phyloP scores from a whole-genome alignment of 2,888 invertebrate species.

The Cephus nigrinus region DNA sequence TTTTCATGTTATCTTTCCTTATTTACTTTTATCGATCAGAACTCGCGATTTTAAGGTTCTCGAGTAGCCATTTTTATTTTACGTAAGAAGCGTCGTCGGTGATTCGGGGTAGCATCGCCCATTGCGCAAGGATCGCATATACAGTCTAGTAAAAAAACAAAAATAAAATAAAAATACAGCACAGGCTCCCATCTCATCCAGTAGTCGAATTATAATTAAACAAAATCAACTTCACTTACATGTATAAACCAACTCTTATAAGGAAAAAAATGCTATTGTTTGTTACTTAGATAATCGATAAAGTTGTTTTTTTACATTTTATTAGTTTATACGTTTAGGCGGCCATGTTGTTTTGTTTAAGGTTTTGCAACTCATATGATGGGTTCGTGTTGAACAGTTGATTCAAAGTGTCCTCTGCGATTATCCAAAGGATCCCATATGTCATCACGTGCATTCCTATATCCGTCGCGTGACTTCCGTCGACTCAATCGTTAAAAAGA shows the following conservation, averaged over 20 bases:
- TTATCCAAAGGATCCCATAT: background rate
- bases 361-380: constrained; percentile 51
- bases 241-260: constrained; percentile 2
- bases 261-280: constrained; percentile 62
- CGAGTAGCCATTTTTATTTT: background rate
- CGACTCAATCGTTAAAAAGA: background rate
- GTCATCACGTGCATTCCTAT: background rate
- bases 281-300: constrained; percentile 66
- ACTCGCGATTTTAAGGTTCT: too few relatives aligned
- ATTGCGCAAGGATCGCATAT: background rate
- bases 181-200: constrained; percentile 1
- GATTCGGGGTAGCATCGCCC: background rate
- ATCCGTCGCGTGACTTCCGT: background rate
- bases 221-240: constrained; percentile 7
- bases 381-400: constrained; percentile 30
- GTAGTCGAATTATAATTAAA: constrained; percentile 6
- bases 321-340: constrained; percentile 65
- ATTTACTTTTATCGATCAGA: too few relatives aligned
- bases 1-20: background rate
- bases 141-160: background rate
- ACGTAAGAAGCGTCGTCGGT: background rate
- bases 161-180: background rate
- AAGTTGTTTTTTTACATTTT: constrained; percentile 65
- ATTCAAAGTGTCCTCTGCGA: background rate
- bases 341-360: constrained; percentile 62